Conservation (phyloP, 35 echinoderm and acorn worm species). For the Lytechinus pictus region DNA sequence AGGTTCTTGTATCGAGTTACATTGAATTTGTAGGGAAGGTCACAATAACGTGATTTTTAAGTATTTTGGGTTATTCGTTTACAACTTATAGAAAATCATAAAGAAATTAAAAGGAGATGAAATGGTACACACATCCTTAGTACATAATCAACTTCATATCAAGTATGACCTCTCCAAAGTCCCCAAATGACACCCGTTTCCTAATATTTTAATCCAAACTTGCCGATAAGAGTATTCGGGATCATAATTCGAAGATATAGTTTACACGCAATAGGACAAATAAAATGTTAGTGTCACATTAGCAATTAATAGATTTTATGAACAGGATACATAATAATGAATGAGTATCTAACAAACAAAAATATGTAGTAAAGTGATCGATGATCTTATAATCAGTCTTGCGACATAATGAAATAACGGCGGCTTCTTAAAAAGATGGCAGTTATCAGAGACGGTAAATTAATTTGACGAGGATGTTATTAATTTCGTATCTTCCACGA, state of each 20-base stretch:
- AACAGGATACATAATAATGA: background rate
- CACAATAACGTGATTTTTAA: background rate
- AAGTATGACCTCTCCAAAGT: background rate
- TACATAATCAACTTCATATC: background rate
- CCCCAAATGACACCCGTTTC: background rate
- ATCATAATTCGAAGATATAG: background rate
- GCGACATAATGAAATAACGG: background rate
- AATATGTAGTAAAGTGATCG: background rate
- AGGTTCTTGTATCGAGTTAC: background rate
- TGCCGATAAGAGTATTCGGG: background rate
- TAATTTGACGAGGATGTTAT: constrained; percentile 1
- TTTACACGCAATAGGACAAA: background rate
- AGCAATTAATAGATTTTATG: background rate
- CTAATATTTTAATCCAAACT: background rate
- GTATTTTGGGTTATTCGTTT: background rate
- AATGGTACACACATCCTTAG: background rate
- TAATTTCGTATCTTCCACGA: background rate
- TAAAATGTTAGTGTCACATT: background rate
- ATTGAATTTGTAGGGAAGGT: background rate
- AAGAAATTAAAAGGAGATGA: background rate
- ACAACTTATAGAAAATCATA: background rate
- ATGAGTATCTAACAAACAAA: background rate
- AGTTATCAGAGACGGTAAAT: background rate
- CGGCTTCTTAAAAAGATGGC: background rate
- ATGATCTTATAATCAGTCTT: background rate